phyloP scores from a whole-genome alignment of 2,113 vertebrate genomes.

The Dunckerocampus dactyliophorus region DNA sequence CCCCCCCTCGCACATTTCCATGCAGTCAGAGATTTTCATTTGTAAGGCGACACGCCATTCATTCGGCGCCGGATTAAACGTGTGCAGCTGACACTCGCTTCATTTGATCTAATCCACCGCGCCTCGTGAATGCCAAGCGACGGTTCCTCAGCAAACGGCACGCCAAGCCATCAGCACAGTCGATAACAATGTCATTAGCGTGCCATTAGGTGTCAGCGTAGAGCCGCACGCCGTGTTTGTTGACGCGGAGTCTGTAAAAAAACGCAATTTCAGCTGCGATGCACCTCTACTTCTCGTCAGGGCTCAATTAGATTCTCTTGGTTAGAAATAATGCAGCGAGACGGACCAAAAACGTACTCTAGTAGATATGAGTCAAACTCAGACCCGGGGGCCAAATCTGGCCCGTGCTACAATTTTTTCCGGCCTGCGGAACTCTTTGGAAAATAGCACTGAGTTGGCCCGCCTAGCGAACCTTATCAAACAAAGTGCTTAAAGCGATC shows the following conservation, averaged over 20 bases:
- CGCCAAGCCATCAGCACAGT: constrained; percentile 22
- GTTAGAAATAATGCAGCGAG: constrained; percentile 13
- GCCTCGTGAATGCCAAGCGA: constrained; percentile 11
- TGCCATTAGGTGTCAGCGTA: constrained; percentile 31
- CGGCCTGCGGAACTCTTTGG: no score
- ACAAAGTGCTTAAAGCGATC: no score
- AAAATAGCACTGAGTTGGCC: no score
- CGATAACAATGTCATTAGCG: constrained; percentile 49
- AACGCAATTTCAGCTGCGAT: constrained; percentile 16
- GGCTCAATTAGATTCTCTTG: constrained; percentile 24
- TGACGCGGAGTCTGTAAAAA: constrained; percentile 40
- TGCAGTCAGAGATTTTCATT: constrained; percentile 4
- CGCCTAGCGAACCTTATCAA: no score
- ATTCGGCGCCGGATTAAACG: constrained; percentile 13
- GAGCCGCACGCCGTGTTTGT: constrained; percentile 17
- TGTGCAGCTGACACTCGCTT: constrained; percentile 11
- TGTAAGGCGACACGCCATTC: constrained; percentile 20
- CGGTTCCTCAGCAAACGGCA: constrained; percentile 25
- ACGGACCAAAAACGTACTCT: not conserved
- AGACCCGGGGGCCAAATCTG: no score
- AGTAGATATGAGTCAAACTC: no score
- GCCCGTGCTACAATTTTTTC: no score
- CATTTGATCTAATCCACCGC: constrained; percentile 29
- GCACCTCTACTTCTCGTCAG: constrained; percentile 23
- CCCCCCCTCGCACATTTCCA: not conserved